Percentiles rank a stretch among this genome's conserved stretches.
phyloP scores from a whole-genome alignment of 2,888 invertebrate genomes.

The Melitaea athalia region DNA sequence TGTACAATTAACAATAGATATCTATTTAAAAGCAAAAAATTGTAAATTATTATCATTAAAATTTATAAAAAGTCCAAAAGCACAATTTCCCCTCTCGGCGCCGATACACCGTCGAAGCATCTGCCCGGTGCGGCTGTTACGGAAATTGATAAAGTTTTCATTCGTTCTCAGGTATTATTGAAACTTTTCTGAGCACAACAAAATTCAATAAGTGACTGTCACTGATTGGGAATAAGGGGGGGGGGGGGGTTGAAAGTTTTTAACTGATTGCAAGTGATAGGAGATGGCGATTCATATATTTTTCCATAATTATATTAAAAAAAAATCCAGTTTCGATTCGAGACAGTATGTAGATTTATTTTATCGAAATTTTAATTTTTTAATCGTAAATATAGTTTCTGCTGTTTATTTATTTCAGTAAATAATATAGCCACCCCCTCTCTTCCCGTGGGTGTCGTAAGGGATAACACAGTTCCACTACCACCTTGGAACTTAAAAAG shows the following conservation, averaged over 20 bases:
- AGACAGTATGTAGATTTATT: too few species aligned
- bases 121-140: conserved; percentile 68
- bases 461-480: too few species aligned
- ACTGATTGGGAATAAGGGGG: conserved; percentile 64
- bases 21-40: conserved; percentile 11
- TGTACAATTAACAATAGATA: not conserved
- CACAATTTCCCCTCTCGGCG: conserved; percentile 11
- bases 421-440: too few species aligned
- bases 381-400: too few species aligned
- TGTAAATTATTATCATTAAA: conserved; percentile 5
- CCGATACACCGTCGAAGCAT: conserved; percentile 46
- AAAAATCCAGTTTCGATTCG: too few species aligned
- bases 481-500: too few species aligned
- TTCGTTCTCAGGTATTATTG: conserved; percentile 73
- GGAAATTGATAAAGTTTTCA: conserved; percentile 80
- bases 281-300: conserved; percentile 10
- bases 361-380: too few species aligned
- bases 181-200: conserved; percentile 76
- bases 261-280: conserved; percentile 22
- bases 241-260: conserved; percentile 42
- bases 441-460: too few species aligned
- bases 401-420: too few species aligned
- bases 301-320: too few species aligned
- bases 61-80: conserved; percentile 20
- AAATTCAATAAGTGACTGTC: conserved; percentile 81